phyloP scores from a whole-genome alignment of 2,113 vertebrate species.

The Centropus unirufus region DNA sequence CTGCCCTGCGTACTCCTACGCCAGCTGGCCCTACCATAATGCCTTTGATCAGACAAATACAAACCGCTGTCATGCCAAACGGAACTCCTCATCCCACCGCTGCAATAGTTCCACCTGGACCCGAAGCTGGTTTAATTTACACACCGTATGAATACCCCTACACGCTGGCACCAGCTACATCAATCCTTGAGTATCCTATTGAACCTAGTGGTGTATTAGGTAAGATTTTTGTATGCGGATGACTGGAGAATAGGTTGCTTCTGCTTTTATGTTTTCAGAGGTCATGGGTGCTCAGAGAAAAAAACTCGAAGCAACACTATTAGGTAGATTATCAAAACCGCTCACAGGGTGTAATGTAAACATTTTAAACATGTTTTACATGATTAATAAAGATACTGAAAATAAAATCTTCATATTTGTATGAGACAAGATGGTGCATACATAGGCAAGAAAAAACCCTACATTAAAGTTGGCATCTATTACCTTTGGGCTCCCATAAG shows the following conservation, averaged over 20 bases:
- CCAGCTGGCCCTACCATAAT: constrained; percentile 93
- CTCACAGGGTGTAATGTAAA: not conserved
- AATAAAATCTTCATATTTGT: not conserved
- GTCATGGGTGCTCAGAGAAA: not conserved
- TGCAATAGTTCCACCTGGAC: constrained; percentile 90
- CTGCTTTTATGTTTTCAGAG: not conserved
- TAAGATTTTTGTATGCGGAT: constrained; percentile 63
- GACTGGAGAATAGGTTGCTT: not conserved
- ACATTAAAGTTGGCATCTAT: not conserved
- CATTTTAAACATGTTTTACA: not conserved
- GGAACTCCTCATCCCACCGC: constrained; percentile 90
- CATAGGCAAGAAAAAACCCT: not conserved
- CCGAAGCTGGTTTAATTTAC: constrained; percentile 97
- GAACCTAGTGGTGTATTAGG: constrained; percentile 98
- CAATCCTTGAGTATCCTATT: constrained; percentile 98
- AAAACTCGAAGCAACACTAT: not conserved
- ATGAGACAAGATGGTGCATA: not conserved
- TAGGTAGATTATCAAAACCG: not conserved
- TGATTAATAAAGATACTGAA: not conserved
- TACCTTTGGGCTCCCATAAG: not conserved
- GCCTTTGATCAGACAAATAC: constrained; percentile 99
- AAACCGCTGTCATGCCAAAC: constrained; percentile 94
- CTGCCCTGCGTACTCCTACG: constrained; percentile 88
- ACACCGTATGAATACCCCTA: constrained; percentile 98
- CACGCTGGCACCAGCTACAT: constrained; percentile 93